A percentile compares a stretch with the other conserved stretches of the same genome.
These are phyloP conservation scores for Chlorospingus semifuscus DNA, from an alignment of 2,797 vertebrate genomes.

Conservation along the genomic window DNA sequence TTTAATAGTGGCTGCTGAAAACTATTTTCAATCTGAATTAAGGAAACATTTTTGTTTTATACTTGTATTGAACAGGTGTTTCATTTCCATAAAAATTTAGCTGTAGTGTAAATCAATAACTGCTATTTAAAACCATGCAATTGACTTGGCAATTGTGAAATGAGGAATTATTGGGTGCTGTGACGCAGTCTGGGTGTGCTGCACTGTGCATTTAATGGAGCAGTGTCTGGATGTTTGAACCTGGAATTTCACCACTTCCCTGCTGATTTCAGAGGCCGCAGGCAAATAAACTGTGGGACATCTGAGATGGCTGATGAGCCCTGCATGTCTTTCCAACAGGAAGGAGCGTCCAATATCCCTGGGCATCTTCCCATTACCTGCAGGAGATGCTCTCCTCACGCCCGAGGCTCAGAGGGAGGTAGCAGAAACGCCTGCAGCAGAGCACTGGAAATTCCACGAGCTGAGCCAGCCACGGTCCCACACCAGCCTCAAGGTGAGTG, in stretches of 20 bases:
- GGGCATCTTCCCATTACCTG: constrained; percentile 89
- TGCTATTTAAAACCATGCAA: background rate
- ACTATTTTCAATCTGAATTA: background rate
- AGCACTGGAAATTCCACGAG: constrained; percentile 91
- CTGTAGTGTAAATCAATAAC: background rate
- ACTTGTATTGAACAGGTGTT: background rate
- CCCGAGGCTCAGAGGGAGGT: constrained; percentile 84
- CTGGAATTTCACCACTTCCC: background rate
- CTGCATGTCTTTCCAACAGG: constrained; percentile 70
- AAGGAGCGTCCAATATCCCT: constrained; percentile 94
- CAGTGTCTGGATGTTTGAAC: background rate
- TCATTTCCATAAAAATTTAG: background rate
- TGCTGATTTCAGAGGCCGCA: background rate
- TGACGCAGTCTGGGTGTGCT: background rate
- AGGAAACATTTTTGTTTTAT: background rate
- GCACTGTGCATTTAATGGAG: accelerated
- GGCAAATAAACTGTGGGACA: background rate
- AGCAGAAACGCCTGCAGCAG: constrained; percentile 83
- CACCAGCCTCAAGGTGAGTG: constrained; percentile 90
- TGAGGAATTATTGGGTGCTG: background rate
- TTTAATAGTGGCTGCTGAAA: background rate
- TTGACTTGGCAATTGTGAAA: background rate
- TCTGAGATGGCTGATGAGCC: background rate
- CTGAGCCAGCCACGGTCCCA: constrained; percentile 89
- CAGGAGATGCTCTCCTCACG: constrained; percentile 83